These are phyloP conservation scores for Ciconia maguari DNA, from an alignment of 2,113 vertebrate species.

Conservation along the genomic window DNA sequence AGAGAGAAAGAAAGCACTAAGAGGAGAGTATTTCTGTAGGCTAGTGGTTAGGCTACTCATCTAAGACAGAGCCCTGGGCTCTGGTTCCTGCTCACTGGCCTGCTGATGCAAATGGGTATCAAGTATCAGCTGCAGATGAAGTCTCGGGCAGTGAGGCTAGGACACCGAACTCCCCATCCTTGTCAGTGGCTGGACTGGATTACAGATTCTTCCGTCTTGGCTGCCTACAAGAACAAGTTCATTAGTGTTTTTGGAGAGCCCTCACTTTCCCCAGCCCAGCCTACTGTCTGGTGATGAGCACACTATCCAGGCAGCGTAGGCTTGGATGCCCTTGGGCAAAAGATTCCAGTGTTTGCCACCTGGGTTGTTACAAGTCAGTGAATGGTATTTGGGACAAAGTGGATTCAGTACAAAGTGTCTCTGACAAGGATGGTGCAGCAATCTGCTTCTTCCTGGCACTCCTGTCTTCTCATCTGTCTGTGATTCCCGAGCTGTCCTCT, in stretches of 20 bases:
- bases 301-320: not conserved
- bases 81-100: not conserved
- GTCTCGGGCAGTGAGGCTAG: not conserved
- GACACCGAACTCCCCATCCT: not conserved
- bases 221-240: not conserved
- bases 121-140: not conserved
- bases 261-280: not conserved
- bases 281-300: not conserved
- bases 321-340: not conserved
- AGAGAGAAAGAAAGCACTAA: not conserved
- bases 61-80: not conserved
- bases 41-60: not conserved
- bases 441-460: not conserved
- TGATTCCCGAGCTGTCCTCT: not conserved
- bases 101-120: not conserved
- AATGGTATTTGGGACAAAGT: conserved; percentile 13
- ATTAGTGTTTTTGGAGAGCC: not conserved
- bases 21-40: not conserved
- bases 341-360: not conserved
- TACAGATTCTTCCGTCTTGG: not conserved
- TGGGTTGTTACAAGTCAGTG: not conserved
- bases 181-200: not conserved
- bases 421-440: not conserved
- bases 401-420: not conserved
- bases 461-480: not conserved